phyloP scores from a whole-genome alignment of 2,888 invertebrate species.

The Ephialtes manifestator region DNA sequence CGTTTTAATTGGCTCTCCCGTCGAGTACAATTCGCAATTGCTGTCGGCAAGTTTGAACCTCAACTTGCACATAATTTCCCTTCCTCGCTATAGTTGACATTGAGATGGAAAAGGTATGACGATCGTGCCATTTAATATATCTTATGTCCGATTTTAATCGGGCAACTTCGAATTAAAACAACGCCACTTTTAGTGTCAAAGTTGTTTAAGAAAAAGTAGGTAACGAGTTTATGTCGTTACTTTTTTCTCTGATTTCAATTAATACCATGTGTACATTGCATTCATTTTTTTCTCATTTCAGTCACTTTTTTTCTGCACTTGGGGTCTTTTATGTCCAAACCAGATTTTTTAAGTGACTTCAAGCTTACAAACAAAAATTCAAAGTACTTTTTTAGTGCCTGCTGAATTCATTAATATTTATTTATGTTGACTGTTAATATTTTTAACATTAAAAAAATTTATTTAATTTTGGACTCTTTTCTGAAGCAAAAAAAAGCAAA shows the following conservation, averaged over 20 bases:
- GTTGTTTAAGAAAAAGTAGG: not conserved
- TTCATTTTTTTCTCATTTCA: not conserved
- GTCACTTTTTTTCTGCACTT: not conserved
- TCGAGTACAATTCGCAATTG: conserved; percentile 52
- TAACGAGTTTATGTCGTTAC: not conserved
- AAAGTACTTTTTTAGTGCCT: no score
- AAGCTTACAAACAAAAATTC: no score
- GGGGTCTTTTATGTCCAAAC: not conserved
- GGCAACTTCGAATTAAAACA: not conserved
- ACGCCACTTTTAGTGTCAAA: conserved; percentile 2
- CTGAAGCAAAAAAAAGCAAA: no score
- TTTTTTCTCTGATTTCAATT: not conserved
- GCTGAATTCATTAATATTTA: no score
- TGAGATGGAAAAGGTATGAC: conserved; percentile 36
- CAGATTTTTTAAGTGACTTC: no score
- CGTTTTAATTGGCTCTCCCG: conserved; percentile 78
- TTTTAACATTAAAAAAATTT: no score
- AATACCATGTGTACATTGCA: not conserved
- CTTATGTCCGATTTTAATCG: conserved; percentile 17
- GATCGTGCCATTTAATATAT: not conserved
- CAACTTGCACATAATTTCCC: conserved; percentile 49
- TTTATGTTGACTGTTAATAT: no score
- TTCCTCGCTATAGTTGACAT: conserved; percentile 55
- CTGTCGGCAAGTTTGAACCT: conserved; percentile 35
- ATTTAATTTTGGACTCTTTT: no score